Evolutionary conservation across 2,888 invertebrate genomes (phyloP).

Genomic region (Oasisia sp.): DNA sequence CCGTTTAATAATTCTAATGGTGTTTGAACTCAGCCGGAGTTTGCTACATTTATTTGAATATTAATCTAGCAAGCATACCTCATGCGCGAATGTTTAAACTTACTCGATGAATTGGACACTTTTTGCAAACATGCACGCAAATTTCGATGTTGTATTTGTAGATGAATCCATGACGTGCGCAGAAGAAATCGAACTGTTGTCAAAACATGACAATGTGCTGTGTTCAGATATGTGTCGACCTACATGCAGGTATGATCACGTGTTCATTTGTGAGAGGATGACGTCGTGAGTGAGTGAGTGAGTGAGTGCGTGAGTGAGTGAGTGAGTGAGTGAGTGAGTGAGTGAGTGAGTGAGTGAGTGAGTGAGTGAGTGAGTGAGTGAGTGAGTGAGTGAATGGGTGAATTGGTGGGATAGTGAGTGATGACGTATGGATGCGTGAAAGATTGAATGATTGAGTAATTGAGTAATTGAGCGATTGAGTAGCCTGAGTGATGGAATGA

Average conservation of each 20-base stretch:
- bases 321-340: too few species aligned
- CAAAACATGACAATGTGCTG: neutral
- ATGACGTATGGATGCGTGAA: too few species aligned
- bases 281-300: too few species aligned
- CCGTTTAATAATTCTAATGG: neutral
- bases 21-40: neutral
- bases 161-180: neutral
- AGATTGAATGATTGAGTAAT: too few species aligned
- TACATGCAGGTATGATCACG: conserved; percentile 1
- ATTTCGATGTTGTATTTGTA: neutral
- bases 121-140: neutral
- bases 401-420: too few species aligned
- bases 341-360: too few species aligned
- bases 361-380: neutral
- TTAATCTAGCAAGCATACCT: too few species aligned
- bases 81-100: neutral
- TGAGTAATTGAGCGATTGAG: too few species aligned
- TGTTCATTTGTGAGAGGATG: too few species aligned
- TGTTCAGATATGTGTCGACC: neutral
- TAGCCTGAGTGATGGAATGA: too few species aligned
- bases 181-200: neutral
- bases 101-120: neutral
- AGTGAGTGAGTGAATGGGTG: neutral
- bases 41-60: too few species aligned
- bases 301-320: too few species aligned